phyloP scores from a whole-genome alignment of 1,140 invertebrate species.

The Drosophila takahashii region DNA sequence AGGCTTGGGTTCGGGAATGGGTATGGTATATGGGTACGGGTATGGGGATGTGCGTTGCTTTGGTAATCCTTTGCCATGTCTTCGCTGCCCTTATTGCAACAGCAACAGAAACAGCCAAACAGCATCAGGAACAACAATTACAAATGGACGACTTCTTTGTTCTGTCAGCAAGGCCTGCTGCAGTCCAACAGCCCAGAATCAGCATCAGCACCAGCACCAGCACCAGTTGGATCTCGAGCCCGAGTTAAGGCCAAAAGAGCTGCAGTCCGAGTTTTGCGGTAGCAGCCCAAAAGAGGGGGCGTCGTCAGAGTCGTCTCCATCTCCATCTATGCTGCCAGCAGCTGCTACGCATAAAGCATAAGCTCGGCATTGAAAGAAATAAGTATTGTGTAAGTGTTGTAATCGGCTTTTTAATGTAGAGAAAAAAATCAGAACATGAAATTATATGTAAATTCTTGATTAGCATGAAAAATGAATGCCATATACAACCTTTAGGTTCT shows the following conservation, averaged over 20 bases:
- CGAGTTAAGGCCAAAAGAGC: slow-evolving; percentile 15
- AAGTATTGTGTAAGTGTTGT: neutral
- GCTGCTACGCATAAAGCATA: slow-evolving; percentile 80
- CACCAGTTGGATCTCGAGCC: slow-evolving; percentile 21
- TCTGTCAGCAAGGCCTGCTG: slow-evolving; percentile 71
- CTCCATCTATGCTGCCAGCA: slow-evolving; percentile 62
- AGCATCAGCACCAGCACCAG: slow-evolving; percentile 31
- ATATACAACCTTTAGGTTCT: no score
- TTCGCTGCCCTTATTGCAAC: slow-evolving; percentile 66
- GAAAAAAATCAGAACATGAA: neutral
- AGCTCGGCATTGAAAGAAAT: slow-evolving; percentile 32
- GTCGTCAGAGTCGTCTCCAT: slow-evolving; percentile 66
- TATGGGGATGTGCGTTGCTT: slow-evolving; percentile 52
- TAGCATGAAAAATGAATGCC: no score
- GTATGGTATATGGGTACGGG: slow-evolving; percentile 17
- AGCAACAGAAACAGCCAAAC: slow-evolving; percentile 44
- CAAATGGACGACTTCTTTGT: slow-evolving; percentile 84
- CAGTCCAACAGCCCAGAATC: slow-evolving; percentile 22
- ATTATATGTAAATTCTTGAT: no score
- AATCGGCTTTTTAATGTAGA: neutral
- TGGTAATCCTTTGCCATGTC: slow-evolving; percentile 64
- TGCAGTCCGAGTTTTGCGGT: slow-evolving; percentile 47
- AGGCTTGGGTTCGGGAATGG: slow-evolving; percentile 11
- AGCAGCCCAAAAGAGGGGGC: slow-evolving; percentile 76
- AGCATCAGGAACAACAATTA: slow-evolving; percentile 75